Evolutionary conservation across 2,797 vertebrate species (phyloP).

Genomic region (Bovichtus diacanthus): DNA sequence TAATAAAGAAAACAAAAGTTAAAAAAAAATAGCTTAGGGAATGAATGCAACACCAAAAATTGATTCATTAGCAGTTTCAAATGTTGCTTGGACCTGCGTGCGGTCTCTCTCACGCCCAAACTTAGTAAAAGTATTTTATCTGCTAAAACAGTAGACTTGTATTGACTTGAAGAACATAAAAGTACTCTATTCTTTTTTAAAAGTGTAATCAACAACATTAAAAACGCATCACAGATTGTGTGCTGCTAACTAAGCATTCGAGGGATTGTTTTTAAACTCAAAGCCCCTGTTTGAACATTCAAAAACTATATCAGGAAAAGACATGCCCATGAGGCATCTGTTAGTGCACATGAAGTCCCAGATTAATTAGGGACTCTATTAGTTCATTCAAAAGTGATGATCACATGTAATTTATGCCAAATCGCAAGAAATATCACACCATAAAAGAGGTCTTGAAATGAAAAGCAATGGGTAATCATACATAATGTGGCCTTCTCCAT

Average conservation of each 20-base stretch:
- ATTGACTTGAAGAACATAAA: constrained; percentile 2
- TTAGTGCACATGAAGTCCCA: constrained; percentile 13
- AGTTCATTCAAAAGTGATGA: constrained; percentile 30
- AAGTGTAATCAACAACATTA: constrained; percentile 16
- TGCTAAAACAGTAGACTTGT: not conserved
- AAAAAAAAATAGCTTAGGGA: constrained; percentile 56
- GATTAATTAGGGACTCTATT: constrained; percentile 25
- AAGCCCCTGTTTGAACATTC: constrained; percentile 21
- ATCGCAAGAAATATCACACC: not conserved
- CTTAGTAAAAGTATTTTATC: constrained; percentile 38
- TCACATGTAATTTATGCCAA: constrained; percentile 13
- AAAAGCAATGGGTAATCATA: not conserved
- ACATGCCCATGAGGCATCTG: constrained; percentile 13
- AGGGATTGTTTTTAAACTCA: constrained; percentile 17
- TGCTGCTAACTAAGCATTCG: constrained; percentile 20
- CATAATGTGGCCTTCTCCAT: constrained; percentile 1
- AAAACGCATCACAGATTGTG: not conserved
- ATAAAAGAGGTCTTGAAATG: not conserved
- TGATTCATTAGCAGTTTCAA: constrained; percentile 67
- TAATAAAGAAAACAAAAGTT: constrained; percentile 64
- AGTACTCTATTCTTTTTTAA: constrained; percentile 33
- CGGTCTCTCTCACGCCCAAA: constrained; percentile 21
- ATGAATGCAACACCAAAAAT: constrained; percentile 52
- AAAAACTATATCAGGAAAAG: constrained; percentile 19
- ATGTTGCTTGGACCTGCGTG: constrained; percentile 45